A percentile compares a stretch with the other conserved stretches of the same genome.
These are phyloP conservation scores for Trachymyrmex cornetzi DNA, from an alignment of 1,140 invertebrate genomes.

Conservation along the genomic window DNA sequence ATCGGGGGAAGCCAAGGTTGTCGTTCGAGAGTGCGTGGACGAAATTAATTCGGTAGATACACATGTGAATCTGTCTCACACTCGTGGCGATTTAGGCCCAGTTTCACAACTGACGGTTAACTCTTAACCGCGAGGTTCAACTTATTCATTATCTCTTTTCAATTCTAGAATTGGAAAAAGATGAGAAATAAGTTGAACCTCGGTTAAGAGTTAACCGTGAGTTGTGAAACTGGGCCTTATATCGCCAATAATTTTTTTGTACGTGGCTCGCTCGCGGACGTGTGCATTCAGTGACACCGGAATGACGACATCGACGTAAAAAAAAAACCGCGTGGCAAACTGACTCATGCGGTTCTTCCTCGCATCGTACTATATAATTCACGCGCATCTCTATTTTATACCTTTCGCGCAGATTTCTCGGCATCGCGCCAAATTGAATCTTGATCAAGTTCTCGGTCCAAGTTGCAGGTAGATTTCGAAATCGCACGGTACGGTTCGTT, in stretches of 20 bases:
- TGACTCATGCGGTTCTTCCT: neutral
- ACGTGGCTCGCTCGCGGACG: neutral
- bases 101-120: no score
- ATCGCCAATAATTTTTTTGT: neutral
- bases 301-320: neutral
- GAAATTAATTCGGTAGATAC: neutral
- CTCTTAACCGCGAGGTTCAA: no score
- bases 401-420: neutral
- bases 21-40: neutral
- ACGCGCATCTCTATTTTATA: neutral
- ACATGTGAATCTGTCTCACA: neutral
- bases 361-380: no score
- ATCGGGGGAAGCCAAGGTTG: neutral
- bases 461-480: neutral
- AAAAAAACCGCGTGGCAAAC: neutral
- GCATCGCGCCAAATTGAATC: slow-evolving; percentile 14
- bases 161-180: no score
- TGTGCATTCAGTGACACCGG: neutral
- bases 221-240: no score
- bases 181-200: no score
- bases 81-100: neutral
- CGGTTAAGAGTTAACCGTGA: no score
- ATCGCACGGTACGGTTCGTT: neutral
- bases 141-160: no score
- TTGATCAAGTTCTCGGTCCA: neutral